Evolutionary conservation across 2,888 invertebrate species (phyloP).

Genomic region (Acronicta leporina): DNA sequence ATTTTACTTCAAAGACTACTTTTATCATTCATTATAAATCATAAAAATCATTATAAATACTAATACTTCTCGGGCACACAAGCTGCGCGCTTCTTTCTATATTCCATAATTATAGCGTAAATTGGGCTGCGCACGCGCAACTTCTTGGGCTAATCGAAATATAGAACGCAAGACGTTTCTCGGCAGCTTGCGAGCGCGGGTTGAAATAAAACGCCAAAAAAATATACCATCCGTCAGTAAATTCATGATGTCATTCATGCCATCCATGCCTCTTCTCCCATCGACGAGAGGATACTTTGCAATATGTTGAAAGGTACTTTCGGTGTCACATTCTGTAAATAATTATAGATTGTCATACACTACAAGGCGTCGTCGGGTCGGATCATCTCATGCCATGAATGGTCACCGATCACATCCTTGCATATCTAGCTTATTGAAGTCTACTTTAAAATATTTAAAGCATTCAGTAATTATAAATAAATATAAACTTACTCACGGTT

Average conservation of each 20-base stretch:
- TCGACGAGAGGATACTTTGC: neutral
- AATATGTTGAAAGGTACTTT: neutral
- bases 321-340: conserved; percentile 18
- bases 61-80: neutral
- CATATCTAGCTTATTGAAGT: too few species aligned
- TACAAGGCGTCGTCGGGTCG: too few species aligned
- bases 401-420: too few species aligned
- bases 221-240: conserved; percentile 29
- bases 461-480: neutral
- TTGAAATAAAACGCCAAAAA: neutral
- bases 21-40: too few species aligned
- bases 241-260: conserved; percentile 18
- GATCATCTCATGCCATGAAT: too few species aligned
- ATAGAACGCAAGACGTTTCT: conserved; percentile 10
- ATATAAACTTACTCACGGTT: neutral
- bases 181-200: neutral
- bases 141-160: neutral
- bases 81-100: neutral
- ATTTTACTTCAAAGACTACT: neutral
- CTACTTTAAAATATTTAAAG: too few species aligned
- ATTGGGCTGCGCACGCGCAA: neutral
- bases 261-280: neutral
- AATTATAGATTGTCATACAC: neutral
- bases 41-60: too few species aligned
- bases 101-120: neutral